These are phyloP conservation scores for Halcyon badia DNA, from an alignment of 2,797 vertebrate genomes.

Conservation along the genomic window DNA sequence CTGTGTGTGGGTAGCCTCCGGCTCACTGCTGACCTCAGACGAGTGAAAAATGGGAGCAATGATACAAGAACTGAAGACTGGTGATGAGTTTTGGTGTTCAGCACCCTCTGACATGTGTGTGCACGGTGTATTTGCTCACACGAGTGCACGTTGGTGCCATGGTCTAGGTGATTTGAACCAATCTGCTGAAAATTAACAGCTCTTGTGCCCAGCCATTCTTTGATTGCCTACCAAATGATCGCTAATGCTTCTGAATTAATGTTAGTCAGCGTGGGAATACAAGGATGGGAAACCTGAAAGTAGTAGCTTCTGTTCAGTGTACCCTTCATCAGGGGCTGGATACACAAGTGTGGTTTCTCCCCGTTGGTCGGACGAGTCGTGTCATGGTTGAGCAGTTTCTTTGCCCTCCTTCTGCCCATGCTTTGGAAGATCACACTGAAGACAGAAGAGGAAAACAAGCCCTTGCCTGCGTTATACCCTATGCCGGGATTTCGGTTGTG, in stretches of 20 bases:
- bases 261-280: conserved; percentile 31
- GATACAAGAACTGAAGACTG: not conserved
- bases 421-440: not conserved
- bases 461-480: not conserved
- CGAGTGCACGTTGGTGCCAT: accelerated
- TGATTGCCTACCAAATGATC: not conserved
- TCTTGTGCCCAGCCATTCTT: not conserved
- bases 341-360: not conserved
- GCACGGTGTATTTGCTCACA: accelerated
- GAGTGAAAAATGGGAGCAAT: not conserved
- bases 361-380: accelerated
- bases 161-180: not conserved
- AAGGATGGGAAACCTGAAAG: conserved; percentile 10
- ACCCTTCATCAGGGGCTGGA: not conserved
- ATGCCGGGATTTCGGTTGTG: not conserved
- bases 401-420: not conserved
- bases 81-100: not conserved
- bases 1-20: not conserved
- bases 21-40: not conserved
- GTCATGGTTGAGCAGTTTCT: not conserved
- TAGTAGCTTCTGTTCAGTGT: conserved; percentile 11
- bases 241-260: not conserved
- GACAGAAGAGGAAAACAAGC: conserved; percentile 12
- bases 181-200: not conserved
- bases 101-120: not conserved